These are phyloP conservation scores for Poeciliopsis turrubarensis DNA, from an alignment of 2,113 vertebrate genomes.

Conservation along the genomic window DNA sequence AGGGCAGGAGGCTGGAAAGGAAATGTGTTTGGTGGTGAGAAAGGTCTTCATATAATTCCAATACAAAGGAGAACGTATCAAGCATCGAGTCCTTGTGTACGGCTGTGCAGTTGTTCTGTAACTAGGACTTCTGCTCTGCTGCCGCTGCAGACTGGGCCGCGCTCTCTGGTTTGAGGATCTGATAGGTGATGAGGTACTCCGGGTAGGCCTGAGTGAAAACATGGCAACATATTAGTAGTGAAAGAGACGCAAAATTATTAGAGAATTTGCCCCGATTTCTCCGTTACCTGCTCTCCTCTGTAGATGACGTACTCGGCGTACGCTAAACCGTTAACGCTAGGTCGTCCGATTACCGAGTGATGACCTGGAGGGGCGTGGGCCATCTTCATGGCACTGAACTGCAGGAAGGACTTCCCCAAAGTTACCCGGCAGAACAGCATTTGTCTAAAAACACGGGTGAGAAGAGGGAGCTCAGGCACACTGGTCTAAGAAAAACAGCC, in stretches of 20 bases:
- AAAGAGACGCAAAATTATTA: not conserved
- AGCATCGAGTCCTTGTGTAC: constrained; percentile 49
- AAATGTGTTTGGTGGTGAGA: constrained; percentile 62
- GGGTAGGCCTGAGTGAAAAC: constrained; percentile 88
- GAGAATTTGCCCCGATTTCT: rapidly evolving
- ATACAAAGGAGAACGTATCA: constrained; percentile 51
- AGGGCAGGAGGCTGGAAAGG: constrained; percentile 64
- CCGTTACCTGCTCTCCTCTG: constrained; percentile 93
- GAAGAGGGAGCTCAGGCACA: not conserved
- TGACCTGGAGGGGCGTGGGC: constrained; percentile 97
- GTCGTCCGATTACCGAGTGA: constrained; percentile 96
- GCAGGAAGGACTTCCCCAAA: constrained; percentile 97
- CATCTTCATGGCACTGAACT: constrained; percentile 99
- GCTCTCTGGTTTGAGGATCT: constrained; percentile 97
- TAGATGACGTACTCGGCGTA: constrained; percentile 99
- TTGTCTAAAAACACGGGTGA: constrained; percentile 81
- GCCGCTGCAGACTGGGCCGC: constrained; percentile 87
- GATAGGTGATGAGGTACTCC: constrained; percentile 98
- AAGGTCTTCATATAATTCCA: constrained; percentile 56
- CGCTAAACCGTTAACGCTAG: constrained; percentile 95
- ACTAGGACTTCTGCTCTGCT: constrained; percentile 98
- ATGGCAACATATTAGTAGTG: constrained; percentile 1
- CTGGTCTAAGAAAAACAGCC: not conserved
- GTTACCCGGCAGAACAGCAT: constrained; percentile 99
- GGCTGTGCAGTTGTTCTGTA: not conserved